These are phyloP conservation scores for Botia kubotai DNA, from an alignment of 2,797 vertebrate genomes.

Conservation along the genomic window DNA sequence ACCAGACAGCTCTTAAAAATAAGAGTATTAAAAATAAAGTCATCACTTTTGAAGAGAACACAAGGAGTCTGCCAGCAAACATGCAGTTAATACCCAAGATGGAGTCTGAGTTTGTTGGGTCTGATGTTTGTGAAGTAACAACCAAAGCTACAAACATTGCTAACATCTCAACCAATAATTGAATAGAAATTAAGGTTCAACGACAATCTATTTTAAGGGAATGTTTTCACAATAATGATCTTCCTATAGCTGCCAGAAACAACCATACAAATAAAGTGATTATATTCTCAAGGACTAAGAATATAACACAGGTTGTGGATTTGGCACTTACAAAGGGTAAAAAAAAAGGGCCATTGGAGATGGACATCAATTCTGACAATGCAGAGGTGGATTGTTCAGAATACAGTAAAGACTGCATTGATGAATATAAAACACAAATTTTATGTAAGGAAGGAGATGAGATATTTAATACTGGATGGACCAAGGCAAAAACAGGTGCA, in stretches of 20 bases:
- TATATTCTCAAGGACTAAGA: constrained; percentile 23
- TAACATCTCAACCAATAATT: constrained; percentile 51
- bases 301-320: constrained; percentile 29
- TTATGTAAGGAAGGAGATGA: constrained; percentile 27
- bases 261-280: constrained; percentile 63
- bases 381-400: constrained; percentile 42
- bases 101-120: constrained; percentile 36
- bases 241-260: constrained; percentile 38
- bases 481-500: constrained; percentile 50
- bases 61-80: constrained; percentile 27
- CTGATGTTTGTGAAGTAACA: constrained; percentile 46
- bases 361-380: constrained; percentile 22
- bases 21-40: constrained; percentile 29
- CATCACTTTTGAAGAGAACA: constrained; percentile 32
- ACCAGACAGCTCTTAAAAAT: constrained; percentile 10
- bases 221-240: constrained; percentile 33
- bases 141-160: constrained; percentile 56
- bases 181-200: constrained; percentile 46
- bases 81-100: constrained; percentile 35
- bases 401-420: constrained; percentile 14
- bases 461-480: constrained; percentile 48
- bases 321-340: neutral
- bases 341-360: constrained; percentile 5
- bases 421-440: constrained; percentile 28
- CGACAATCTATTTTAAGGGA: constrained; percentile 52